Evolutionary conservation across 2,888 invertebrate genomes (phyloP), one percentile per base, ranked within the genome.

Genomic region (Caenorhabditis sp.): DNA sequence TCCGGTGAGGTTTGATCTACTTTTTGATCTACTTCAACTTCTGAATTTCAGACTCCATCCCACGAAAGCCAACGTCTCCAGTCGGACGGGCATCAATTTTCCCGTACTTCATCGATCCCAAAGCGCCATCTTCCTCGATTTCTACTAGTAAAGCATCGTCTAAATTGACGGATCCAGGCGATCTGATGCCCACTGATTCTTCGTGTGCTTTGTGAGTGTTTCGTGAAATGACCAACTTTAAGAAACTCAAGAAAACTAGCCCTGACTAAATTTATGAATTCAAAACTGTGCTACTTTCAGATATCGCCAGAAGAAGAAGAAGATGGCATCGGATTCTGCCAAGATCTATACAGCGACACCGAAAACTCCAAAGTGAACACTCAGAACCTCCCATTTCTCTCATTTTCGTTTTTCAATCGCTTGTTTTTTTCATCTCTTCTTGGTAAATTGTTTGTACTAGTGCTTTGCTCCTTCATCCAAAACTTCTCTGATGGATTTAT

Each of bases 21-120:
- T 38, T 38, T 10, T 61, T 7, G 10, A 47, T 24, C 5, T 24
- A 26, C 16, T 54, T 16, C 1, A 22, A 54, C 4, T 24, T 54
- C 26, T 26, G 16, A 54, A 26, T 19, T 69, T 76, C 77, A 77
- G 77, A 76, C 38, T 14, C 6, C 38, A 10, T 10, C 38, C 54
- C 63, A 2, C 19, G 31, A 19, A 69, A 63, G 26, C 24, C 49
- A 1, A 4, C 56, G 3, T 10, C 76, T 35, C 51, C 51, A 31
- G 38, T 59, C 4, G 12, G 68, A 7, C 68, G 68, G 5, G 24
- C 77, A 7, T 63, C 79, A 22, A 70, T 70, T 14, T 79, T 79
- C 56, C 79, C 79, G 14, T 79, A 79, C n/a, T 79, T 70, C 24
- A 70, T 79, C 24, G 79, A 79, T 24, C 70, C 79, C n/a, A 70